Evolutionary conservation across 2,888 invertebrate genomes (phyloP).

Genomic region (Catotricha subobsoleta): DNA sequence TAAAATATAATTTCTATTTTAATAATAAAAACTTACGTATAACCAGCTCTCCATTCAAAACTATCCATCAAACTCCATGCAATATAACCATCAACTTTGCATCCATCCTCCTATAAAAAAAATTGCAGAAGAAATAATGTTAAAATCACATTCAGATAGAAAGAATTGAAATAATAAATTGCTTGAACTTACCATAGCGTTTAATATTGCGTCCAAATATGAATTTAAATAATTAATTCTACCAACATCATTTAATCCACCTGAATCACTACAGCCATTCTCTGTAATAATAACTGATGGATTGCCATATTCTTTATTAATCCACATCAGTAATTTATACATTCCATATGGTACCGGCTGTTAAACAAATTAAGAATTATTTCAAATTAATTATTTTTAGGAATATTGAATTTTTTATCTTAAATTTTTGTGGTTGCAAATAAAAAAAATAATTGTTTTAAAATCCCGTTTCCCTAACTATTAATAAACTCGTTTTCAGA

Average conservation of each 20-base stretch:
- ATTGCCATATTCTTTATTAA: slow-evolving; percentile 38
- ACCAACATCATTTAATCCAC: slow-evolving; percentile 30
- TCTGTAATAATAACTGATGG: slow-evolving; percentile 40
- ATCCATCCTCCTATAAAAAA: slow-evolving; percentile 31
- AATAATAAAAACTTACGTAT: slow-evolving; percentile 35
- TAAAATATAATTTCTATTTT: too few species aligned
- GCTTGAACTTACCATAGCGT: slow-evolving; percentile 21
- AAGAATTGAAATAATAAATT: slow-evolving; percentile 6
- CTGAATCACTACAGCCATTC: slow-evolving; percentile 38
- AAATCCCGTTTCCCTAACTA: too few species aligned
- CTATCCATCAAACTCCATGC: slow-evolving; percentile 68
- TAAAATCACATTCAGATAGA: not conserved
- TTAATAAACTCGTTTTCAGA: too few species aligned
- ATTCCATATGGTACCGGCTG: slow-evolving; percentile 49
- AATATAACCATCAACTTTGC: slow-evolving; percentile 45
- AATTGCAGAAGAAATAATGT: too few species aligned
- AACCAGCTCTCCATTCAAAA: slow-evolving; percentile 64
- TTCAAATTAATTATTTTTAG: too few species aligned
- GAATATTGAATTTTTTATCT: too few species aligned
- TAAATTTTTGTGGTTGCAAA: too few species aligned
- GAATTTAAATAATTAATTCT: slow-evolving; percentile 35
- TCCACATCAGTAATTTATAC: slow-evolving; percentile 41
- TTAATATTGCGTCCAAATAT: slow-evolving; percentile 23
- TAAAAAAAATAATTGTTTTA: too few species aligned
- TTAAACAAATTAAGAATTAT: too few species aligned